Evolutionary conservation across 2,888 invertebrate genomes (phyloP), one percentile per base, ranked within the genome.

Genomic region (Euclidia mi): DNA sequence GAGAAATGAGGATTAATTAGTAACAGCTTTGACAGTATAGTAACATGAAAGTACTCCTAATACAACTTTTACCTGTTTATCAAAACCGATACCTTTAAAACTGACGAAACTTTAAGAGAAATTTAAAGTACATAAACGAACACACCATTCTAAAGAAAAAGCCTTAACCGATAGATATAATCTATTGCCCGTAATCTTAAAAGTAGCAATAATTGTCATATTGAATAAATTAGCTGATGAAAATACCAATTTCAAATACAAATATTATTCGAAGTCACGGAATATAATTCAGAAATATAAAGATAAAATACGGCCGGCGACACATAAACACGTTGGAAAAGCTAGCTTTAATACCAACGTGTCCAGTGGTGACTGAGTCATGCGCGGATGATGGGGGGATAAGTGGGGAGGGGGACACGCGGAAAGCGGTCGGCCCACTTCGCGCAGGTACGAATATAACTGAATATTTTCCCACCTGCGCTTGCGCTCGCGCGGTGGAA

Each of bases 391-490:
- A 40, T 37, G 35, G 62, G 25, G 48, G 57, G 35, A 50, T 25
- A 34, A 56, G 41, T 50, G 52, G 47, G 60, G 55, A 59, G 67
- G 65, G 77, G 70, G 76, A 82, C 73, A 80, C 87, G 88, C 73
- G 73, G 90, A 91, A 91, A 91, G 81, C 85, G 77, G 73, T 87
- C 89, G 91, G 75, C 90, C 92, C 89, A 93, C 88, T 91, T 92
- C 76, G 77, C 77, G 73, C 88, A 89, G 87, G 91, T 90, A 92
- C 91, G 78, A 84, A 92, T 92, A 91, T 94, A 93, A 89, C 88
- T 81, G 88, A 92, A 92, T 91, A 91, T 84, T 89, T 87, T 81
- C 86, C 92, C 91, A 92, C 92, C 92, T 93, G 88, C 87, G 81
- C 65, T 76, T 79, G 77, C 73, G 73, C 76, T 72, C 69, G 78